Base-by-base conservation (phyloP, 2,113 vertebrate species). In the Entomyzon cyanotis region DNA sequence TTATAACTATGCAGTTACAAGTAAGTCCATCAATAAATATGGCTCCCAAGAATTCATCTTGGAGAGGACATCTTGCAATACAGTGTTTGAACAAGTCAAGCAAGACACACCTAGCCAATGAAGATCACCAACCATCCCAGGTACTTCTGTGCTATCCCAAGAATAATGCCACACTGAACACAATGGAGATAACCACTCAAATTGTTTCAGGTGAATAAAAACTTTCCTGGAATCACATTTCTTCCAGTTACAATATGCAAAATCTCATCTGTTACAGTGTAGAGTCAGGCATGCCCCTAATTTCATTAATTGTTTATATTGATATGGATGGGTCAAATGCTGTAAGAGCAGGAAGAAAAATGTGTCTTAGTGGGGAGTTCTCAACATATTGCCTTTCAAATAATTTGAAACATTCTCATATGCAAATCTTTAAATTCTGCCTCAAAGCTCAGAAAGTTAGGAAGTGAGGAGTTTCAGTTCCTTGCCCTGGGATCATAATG, bases 281-380 rank as follows among this genome's bases (percentile, higher is more conserved):
- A 6, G 50, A 64, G 37, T 35, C 20, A 71, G 3, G 6, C 28
- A 37, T n/a, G 2, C 4, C 17, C 5, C 5, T 28, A 25, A 42
- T 81, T 69, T 80, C 44, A 55, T 31, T 53, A 63, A 22, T 16
- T 63, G 7, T 25, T 79, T 68, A 27, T 28, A 86, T 37, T 31
- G 15, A 55, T 25, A 63, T 6, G 33, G 27, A 33, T 25, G 35
- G 28, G 25, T 39, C 20, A 74, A 80, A 21, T 16, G 9, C 22
- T 58, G 8, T 31, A 88, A 73, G 35, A 74, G 39, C 8, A 49
- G 19, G 35, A 59, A 74, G 0, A 3, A 67, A 68, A 14, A 59
- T 0, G 1, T 16, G 12, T 37, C 30, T 65, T 64, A 53, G 8
- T 1, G 14, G 10, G 30, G 10, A 44, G 10, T 52, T 59, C 37